phyloP scores from a whole-genome alignment of 1,140 invertebrate species.

The Argopecten irradians region DNA sequence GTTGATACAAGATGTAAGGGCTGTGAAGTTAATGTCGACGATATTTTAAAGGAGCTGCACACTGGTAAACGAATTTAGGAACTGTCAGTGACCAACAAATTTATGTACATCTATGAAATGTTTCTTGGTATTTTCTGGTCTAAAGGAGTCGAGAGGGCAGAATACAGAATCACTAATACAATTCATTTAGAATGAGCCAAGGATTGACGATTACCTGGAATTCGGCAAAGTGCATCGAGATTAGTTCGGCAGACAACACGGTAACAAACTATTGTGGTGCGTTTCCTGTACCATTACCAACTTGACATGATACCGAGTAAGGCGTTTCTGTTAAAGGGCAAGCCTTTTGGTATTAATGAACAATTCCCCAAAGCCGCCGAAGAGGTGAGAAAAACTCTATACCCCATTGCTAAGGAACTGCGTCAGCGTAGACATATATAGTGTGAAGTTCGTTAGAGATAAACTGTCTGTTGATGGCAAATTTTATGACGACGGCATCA shows the following conservation, averaged over 20 bases:
- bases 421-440: neutral
- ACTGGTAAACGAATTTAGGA: neutral
- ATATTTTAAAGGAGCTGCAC: too few relatives aligned
- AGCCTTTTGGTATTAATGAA: slow-evolving; percentile 13
- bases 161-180: neutral
- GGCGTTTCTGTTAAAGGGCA: neutral
- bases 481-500: too few relatives aligned
- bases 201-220: slow-evolving; percentile 13
- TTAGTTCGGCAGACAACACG: slow-evolving; percentile 23
- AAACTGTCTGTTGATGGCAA: neutral
- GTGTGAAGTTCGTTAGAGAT: neutral
- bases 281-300: slow-evolving; percentile 30
- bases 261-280: slow-evolving; percentile 30
- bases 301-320: neutral
- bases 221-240: slow-evolving; percentile 36
- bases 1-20: too few relatives aligned
- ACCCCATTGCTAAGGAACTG: neutral
- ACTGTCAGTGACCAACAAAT: neutral
- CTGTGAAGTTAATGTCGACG: too few relatives aligned
- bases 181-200: neutral
- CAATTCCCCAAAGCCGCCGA: slow-evolving; percentile 29
- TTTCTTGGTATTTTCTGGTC: neutral
- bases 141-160: neutral
- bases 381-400: neutral
- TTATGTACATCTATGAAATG: slow-evolving; percentile 24